Base-by-base conservation (phyloP, 2,888 invertebrate genomes). In the Smittia sp. region DNA sequence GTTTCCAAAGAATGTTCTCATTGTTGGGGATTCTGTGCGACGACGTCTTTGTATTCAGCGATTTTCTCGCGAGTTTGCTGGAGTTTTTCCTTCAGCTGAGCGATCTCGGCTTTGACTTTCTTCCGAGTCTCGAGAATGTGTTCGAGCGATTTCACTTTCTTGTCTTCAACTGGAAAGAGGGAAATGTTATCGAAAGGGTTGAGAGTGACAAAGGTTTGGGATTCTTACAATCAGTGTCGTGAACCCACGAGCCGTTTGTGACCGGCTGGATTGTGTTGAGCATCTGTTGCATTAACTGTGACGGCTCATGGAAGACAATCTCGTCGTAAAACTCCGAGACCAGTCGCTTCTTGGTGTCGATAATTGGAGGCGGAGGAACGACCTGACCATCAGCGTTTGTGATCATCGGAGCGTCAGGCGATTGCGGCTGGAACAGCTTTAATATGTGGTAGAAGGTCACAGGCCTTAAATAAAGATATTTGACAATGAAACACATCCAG, bases 271-370 rank as follows among this genome's bases (percentile, higher is more conserved):
- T 88, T 77, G 86, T 90, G 75, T 89, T 91, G 52, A 96, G 83
- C 27, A 95, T 84, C 79, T 95, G 93, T 78, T 96, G 94, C 94
- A 96, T 95, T 76, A 93, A 84, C 75, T 91, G 91, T 0, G 93
- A 93, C 0, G 94, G 94, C 80, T 94, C 94, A 82, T 94, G 93
- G 79, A 95, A 95, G 0, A 97, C 93, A 73, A 98, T 92, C 85
- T 98, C 98, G 80, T 98, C 98, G 79, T 97, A 98, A 75, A 90
- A 92, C 82, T 98, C 98, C 0, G 94, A 93, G 9, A 96, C 93
- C 0, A 98, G 83, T 22, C 87, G 87, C 78, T 90, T 90, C 76
- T 90, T 86, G 25, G 89, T 87, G 27, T 88, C 85, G n/a, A 73
- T 32, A 6, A 69, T 15, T 24, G 22, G 83, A 1, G 83, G 81